phyloP scores from a whole-genome alignment of 2,797 vertebrate species.

The Sebastes minor region DNA sequence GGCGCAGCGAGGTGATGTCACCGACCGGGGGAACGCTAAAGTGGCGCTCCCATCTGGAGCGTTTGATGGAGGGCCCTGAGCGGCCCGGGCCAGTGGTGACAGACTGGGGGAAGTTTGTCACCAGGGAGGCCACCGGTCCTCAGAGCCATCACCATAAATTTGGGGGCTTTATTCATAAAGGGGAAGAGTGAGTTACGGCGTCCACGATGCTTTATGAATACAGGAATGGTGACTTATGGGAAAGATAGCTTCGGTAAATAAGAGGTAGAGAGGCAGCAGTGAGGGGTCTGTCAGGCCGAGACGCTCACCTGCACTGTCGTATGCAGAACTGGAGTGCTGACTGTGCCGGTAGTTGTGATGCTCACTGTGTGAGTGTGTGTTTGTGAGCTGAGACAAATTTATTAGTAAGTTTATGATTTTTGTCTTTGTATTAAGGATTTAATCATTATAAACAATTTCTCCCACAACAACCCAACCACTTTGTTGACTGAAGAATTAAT shows the following conservation, averaged over 20 bases:
- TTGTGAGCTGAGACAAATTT: background rate
- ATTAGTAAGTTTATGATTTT: background rate
- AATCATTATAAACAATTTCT: background rate
- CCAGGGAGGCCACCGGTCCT: constrained; percentile 93
- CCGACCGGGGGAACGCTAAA: constrained; percentile 95
- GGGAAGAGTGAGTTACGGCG: constrained; percentile 75
- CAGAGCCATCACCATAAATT: constrained; percentile 97
- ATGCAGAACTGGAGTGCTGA: constrained; percentile 48
- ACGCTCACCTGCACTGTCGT: constrained; percentile 78
- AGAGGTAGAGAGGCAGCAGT: constrained; percentile 72
- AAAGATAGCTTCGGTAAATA: constrained; percentile 93
- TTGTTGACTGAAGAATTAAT: background rate
- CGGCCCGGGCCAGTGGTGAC: constrained; percentile 82
- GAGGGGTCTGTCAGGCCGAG: constrained; percentile 54
- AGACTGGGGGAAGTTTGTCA: constrained; percentile 93
- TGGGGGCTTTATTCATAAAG: constrained; percentile 90
- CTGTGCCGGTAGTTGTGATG: constrained; percentile 1
- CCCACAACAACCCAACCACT: background rate
- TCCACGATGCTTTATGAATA: constrained; percentile 92
- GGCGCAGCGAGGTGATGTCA: constrained; percentile 96
- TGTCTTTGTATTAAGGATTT: background rate
- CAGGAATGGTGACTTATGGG: constrained; percentile 96
- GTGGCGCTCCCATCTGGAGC: constrained; percentile 92
- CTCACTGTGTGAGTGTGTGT: background rate
- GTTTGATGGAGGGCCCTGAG: constrained; percentile 90